Evolutionary conservation across 2,797 vertebrate genomes (phyloP), one percentile per base, ranked within the genome.

Genomic region (Coracias cyanogaster): DNA sequence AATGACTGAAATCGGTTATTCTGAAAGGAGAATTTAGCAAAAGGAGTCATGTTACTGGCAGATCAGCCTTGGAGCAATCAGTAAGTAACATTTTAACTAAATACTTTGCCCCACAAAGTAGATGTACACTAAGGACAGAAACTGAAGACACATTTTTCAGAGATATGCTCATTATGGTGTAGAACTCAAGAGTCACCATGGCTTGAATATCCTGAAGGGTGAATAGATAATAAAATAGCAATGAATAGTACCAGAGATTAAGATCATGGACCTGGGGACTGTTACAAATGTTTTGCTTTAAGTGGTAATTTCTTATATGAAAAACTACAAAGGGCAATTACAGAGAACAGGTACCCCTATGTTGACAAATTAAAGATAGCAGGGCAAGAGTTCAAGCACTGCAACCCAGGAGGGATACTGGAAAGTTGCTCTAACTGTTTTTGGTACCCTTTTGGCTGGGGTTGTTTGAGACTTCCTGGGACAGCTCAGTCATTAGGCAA

Each of bases 41-140:
- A 51, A 29, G 6, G 25, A 74, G 11, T 20, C 1, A 6, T 37
- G 39, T 31, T 55, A 39, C 26, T 25, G 49, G 15, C 0, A 1
- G 12, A 72, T 55, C 71, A 46, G 22, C 29, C 49, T 55, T 0
- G 0, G 37, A 67, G n/a, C 17, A 76, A 39, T 17, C 54, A n/a
- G 26, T n/a, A 69, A 64, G 72, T 72, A 69, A 55, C 12, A 7
- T 41, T 28, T 55, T 41, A 35, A 22, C n/a, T 72, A 33, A 67
- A 76, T 10, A 6, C 72, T 72, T 79, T 89, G 49, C 26, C 18
- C 33, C 9, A 12, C 26, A 72, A 49, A 57, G 41, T 43, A 55
- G 43, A 25, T 46, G 10, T 57, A 31, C 6, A 8, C 14, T n/a
- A 31, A 46, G 7, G 16, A 6, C 12, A 41, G 7, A 3, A 49